Base-by-base conservation (phyloP, 2,113 vertebrate species). In the Vidua macroura region DNA sequence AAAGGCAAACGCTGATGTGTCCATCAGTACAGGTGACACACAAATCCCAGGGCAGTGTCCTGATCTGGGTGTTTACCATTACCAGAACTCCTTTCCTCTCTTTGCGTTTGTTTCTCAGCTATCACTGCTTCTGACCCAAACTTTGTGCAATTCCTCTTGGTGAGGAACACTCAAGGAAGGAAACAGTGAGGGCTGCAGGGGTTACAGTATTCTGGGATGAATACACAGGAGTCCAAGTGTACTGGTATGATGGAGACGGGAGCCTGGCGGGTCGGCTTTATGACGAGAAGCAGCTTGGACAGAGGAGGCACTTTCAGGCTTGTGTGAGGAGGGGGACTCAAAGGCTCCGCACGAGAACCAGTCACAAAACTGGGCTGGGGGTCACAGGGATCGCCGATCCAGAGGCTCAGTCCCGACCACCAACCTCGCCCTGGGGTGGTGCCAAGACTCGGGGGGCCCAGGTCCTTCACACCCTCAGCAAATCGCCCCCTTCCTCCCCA, bases 161-260 rank as follows among this genome's bases (percentile, higher is more conserved):
- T 28, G 39, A 41, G 59, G 27, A 51, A 37, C 1, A 15, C 8
- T 11, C 39, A 7, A 5, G 13, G 41, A 56, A 83, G 27, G 24
- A 23, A 81, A 39, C 20, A 27, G 11, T 0, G 31, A 49, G n/a
- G 22, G 41, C n/a, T n/a, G 41, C 60, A 41, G 12, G 21, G 25
- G 8, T 39, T 72, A 19, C 25, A 25, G 3, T 1, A 15, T 4
- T 49, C 27, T 20, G 31, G 53, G n/a, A 58, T 2, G 0, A 67
- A 10, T 0, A 68, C 14, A 8, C 0, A 11, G 10, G 49, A 70
- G 13, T 2, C 55, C 43, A 30, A 51, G 39, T 3, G 18, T 6
- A 10, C 5, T 0, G 11, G 13, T 7, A 10, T 0, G 5, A 41
- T 2, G 15, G 41, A 28, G 48, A 17, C 5, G 6, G 62, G 23